phyloP scores from a whole-genome alignment of 2,797 vertebrate species.

The Helicolenus hilgendorfi region DNA sequence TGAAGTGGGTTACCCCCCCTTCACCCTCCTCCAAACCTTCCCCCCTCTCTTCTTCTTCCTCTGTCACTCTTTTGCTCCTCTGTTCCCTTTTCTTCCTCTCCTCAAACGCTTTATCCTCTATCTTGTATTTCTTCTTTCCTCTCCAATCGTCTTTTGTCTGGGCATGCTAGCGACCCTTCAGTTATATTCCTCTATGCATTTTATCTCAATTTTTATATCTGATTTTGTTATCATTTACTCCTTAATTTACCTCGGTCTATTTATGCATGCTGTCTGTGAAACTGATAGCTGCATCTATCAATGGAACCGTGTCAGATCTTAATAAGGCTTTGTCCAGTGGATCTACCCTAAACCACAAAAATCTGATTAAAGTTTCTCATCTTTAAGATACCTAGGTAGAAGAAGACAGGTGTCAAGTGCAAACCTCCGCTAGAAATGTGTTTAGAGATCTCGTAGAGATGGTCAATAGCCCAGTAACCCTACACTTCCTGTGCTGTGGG shows the following conservation, averaged over 20 bases:
- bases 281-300: conserved; percentile 99
- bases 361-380: conserved; percentile 99
- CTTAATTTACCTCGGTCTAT: conserved; percentile 93
- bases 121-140: conserved; percentile 85
- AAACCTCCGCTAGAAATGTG: conserved; percentile 62
- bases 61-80: conserved; percentile 83
- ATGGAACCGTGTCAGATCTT: conserved; percentile 99
- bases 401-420: conserved; percentile 66
- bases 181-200: conserved; percentile 94
- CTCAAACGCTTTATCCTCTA: conserved; percentile 77
- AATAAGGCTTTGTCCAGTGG: conserved; percentile 99
- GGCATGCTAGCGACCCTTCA: conserved; percentile 95
- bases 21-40: conserved; percentile 89
- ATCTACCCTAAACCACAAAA: conserved; percentile 99
- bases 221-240: conserved; percentile 90
- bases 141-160: conserved; percentile 92
- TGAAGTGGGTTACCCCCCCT: conserved; percentile 93
- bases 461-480: conserved; percentile 76
- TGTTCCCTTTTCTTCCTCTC: conserved; percentile 79
- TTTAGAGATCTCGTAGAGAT: conserved; percentile 68
- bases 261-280: conserved; percentile 99
- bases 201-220: conserved; percentile 91
- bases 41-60: conserved; percentile 80
- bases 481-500: conserved; percentile 84
- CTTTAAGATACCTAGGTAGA: conserved; percentile 89